Evolutionary conservation across 2,797 vertebrate genomes (phyloP), one percentile per base, ranked within the genome.

Genomic region (Tarsius wallacei): DNA sequence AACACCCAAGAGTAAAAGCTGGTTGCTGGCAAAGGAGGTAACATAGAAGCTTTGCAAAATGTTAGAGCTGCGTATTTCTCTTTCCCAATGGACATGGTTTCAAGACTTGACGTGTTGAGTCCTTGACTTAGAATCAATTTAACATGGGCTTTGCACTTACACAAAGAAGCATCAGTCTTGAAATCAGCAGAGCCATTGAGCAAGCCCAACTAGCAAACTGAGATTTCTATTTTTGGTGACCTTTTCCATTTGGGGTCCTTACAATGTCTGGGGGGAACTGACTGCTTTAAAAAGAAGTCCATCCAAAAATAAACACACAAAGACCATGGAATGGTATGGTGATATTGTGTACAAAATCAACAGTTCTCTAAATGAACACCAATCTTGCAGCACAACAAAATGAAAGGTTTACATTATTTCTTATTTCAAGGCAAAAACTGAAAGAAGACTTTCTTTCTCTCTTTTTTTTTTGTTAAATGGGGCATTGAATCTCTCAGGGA

Each of bases 361-460:
- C 2, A 15, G 0, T 28, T 51, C 55, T 94, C 49, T 51, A 66
- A n/a, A 47, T 2, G 49, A 63, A 26, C 64, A 28, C 7, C 0
- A 0, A 22, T 55, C 36, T 66, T 70, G 15, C 14, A 77, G 51
- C 77, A 66, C 76, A 31, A 33, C 26, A n/a, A 89, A 95, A 89
- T 16, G 91, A 73, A 93, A 94, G 24, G 42, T 84, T 63, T 51
- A n/a, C 33, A 31, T n/a, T 66, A 36, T 84, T 93, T 95, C 76
- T 63, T 80, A 63, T 71, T 81, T 77, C 26, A 68, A 51, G 68
- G 33, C 26, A 66, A 88, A 82, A 85, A 55, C 31, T 14, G 47
- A 87, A 81, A 63, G 51, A 78, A 71, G 31, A 36, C 13, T 49
- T 76, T 76, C 49, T 76, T 51, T 76, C 28, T 12, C 53, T 51